Base-by-base conservation (phyloP, 2,797 vertebrate genomes). In the Galagoides demidoff region DNA sequence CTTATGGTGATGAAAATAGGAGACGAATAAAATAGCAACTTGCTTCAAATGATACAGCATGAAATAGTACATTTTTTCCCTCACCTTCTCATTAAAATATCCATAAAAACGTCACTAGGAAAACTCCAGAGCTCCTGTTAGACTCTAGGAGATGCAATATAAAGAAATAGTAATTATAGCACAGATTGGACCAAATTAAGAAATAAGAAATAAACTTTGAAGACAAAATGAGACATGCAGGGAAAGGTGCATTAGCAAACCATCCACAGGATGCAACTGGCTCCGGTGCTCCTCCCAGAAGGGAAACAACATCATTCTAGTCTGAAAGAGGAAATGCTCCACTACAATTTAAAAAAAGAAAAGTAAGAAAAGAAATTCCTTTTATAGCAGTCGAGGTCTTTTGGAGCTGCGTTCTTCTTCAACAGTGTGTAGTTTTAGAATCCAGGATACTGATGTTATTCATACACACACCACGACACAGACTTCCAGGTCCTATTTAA, bases 81-180 rank as follows among this genome's bases (percentile, higher is more conserved):
- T 95, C 8, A 66, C 16, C 66, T 95, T 79, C 29, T 16, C 66
- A 71, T 37, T 85, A 88, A 95, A 90, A 68, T 90, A 79, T 37
- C 7, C 12, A 87, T 66, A 68, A 45, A 89, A 87, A 76, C 84
- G 16, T 27, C 95, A 90, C 73, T 90, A 49, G 43, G 73, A 82
- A 89, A 78, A 11, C 4, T 79, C 74, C 70, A 83, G 22, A 85
- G 83, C 31, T 22, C 7, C 57, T 3, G 49, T 78, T 77, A 82
- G 31, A 74, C 27, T 76, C 23, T 88, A 85, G 37, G 13, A 64
- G 74, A 52, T 39, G 45, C 5, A 57, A 43, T 64, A 29, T 90
- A 86, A 94, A 79, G 22, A 84, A 66, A 49, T 49, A 85, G 78
- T 57, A 63, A 92, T 61, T 45, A 71, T 76, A 84, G 52, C 39